A percentile compares a stretch with the other conserved stretches of the same genome.
phyloP scores from a whole-genome alignment of 2,888 invertebrate genomes.

The Tenthredo scrophulariae region DNA sequence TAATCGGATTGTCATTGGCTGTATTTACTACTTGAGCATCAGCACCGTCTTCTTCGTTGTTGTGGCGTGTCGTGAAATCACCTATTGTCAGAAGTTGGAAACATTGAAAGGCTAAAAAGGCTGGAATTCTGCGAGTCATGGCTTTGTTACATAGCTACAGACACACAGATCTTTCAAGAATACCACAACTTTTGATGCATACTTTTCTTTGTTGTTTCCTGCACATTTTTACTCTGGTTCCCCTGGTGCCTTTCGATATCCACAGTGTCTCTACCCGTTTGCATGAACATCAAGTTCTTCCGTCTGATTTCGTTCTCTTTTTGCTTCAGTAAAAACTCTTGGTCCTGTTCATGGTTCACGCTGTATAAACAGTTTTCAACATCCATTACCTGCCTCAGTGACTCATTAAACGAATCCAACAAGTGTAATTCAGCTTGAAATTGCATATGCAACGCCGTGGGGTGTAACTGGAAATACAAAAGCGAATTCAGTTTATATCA shows the following conservation, averaged over 20 bases:
- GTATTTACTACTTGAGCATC: slow-evolving; percentile 3
- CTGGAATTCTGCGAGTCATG: neutral
- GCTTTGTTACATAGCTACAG: neutral
- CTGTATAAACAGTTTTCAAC: slow-evolving; percentile 79
- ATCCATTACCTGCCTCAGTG: slow-evolving; percentile 80
- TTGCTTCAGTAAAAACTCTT: slow-evolving; percentile 64
- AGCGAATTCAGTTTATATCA: neutral
- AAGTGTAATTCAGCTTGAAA: slow-evolving; percentile 83
- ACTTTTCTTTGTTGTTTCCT: slow-evolving; percentile 23
- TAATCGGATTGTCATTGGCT: slow-evolving; percentile 25
- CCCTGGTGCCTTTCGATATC: slow-evolving; percentile 52
- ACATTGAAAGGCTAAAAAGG: neutral
- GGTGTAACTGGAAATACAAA: slow-evolving; percentile 69
- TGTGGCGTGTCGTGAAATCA: slow-evolving; percentile 14
- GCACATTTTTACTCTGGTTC: slow-evolving; percentile 32
- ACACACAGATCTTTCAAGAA: neutral
- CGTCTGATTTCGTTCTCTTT: slow-evolving; percentile 63
- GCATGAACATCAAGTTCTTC: slow-evolving; percentile 60
- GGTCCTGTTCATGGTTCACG: slow-evolving; percentile 65
- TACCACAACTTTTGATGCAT: neutral
- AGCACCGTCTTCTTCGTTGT: neutral
- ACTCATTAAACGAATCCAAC: slow-evolving; percentile 82
- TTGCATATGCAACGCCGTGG: slow-evolving; percentile 81
- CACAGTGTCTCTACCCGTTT: slow-evolving; percentile 57
- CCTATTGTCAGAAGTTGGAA: neutral